These are phyloP conservation scores for Aegithalos caudatus DNA, from an alignment of 2,113 vertebrate species.

Conservation along the genomic window DNA sequence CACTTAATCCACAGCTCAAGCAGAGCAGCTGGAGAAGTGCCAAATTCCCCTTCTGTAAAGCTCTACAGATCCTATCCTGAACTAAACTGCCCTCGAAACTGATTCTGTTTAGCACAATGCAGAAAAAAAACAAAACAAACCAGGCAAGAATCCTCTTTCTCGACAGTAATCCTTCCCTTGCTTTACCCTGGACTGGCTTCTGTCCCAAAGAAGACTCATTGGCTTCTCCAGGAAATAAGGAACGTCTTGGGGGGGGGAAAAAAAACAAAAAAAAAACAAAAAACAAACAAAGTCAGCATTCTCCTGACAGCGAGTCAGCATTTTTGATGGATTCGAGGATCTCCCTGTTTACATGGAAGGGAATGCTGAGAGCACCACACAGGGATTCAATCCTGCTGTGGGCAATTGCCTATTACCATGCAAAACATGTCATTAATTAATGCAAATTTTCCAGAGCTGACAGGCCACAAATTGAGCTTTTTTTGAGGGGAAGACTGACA, in stretches of 20 bases:
- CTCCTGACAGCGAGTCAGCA: neutral
- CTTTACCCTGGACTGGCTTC: conserved; percentile 9
- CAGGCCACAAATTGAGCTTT: neutral
- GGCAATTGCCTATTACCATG: conserved; percentile 2
- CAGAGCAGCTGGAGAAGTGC: conserved; percentile 16
- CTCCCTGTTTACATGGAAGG: neutral
- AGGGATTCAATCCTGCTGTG: neutral
- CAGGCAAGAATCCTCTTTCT: neutral
- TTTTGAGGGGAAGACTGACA: neutral
- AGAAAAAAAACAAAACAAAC: neutral
- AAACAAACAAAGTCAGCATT: neutral
- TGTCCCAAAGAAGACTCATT: neutral
- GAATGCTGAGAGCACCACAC: neutral
- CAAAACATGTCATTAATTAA: conserved; percentile 25
- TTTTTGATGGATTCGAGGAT: neutral
- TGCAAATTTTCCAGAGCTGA: conserved; percentile 18
- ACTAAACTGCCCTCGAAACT: neutral
- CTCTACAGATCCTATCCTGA: neutral
- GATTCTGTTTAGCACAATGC: neutral
- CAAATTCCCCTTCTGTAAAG: conserved; percentile 3
- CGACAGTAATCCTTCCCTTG: neutral
- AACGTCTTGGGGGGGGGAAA: neutral
- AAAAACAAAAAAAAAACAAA: neutral
- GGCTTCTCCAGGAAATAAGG: neutral
- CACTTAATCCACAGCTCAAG: conserved; percentile 39